phyloP scores from a whole-genome alignment of 2,113 vertebrate species.

The Hystrix brachyura region DNA sequence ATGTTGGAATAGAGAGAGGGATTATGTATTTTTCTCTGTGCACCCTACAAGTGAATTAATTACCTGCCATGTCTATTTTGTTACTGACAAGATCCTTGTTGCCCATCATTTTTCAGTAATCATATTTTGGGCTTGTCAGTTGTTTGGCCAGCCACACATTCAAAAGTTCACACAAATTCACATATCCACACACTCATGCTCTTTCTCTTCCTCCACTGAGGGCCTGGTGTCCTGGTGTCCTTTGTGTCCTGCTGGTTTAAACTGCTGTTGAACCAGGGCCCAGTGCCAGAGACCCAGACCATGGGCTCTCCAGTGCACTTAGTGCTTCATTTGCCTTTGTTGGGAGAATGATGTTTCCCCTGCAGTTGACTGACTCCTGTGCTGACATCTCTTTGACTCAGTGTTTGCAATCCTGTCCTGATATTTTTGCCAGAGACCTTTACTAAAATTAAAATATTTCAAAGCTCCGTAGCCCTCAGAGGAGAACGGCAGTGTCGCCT shows the following conservation, averaged over 20 bases:
- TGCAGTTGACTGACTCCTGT: background rate
- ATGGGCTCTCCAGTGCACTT: constrained; percentile 57
- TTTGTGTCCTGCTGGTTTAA: background rate
- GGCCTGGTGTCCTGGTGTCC: background rate
- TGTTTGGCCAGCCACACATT: background rate
- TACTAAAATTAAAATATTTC: background rate
- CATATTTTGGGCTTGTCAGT: background rate
- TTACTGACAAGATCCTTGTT: background rate
- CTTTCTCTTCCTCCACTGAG: background rate
- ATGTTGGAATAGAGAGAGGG: background rate
- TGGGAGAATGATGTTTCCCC: background rate
- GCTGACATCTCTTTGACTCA: constrained; percentile 33
- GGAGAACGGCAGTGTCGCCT: background rate
- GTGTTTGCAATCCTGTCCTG: background rate
- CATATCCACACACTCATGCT: too few species aligned
- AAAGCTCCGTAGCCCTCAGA: background rate
- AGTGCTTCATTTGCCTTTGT: background rate
- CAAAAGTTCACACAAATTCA: background rate
- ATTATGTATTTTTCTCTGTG: background rate
- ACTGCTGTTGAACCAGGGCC: background rate
- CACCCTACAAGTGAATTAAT: background rate
- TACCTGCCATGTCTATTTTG: background rate
- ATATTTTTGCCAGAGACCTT: background rate
- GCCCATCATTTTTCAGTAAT: background rate
- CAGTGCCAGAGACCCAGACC: constrained; percentile 22